These are phyloP conservation scores for Aplodontia rufa DNA, from an alignment of 2,113 vertebrate genomes.

Conservation along the genomic window DNA sequence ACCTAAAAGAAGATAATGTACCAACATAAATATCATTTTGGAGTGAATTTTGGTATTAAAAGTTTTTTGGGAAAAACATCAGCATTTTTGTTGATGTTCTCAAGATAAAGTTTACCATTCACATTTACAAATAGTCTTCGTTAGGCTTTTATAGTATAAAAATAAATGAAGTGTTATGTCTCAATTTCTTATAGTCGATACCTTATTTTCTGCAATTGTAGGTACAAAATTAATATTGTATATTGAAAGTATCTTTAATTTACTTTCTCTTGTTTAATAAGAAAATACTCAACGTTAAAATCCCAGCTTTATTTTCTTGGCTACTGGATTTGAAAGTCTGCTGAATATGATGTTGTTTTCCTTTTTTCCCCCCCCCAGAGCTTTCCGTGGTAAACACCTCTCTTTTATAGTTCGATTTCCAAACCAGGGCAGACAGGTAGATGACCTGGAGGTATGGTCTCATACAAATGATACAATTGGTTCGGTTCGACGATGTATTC, in stretches of 20 bases:
- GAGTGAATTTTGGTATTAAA: slow-evolving; percentile 1
- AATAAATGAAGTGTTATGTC: background rate
- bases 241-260: background rate
- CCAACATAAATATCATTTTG: background rate
- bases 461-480: slow-evolving; percentile 99
- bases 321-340: background rate
- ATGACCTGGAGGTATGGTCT: slow-evolving; percentile 99
- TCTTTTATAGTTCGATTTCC: slow-evolving; percentile 98
- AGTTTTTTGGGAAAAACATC: background rate
- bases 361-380: slow-evolving; percentile 84
- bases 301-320: background rate
- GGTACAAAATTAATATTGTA: background rate
- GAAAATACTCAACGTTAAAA: slow-evolving; percentile 18
- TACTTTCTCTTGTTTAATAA: background rate
- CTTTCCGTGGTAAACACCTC: slow-evolving; percentile 98
- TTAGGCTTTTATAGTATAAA: slow-evolving; percentile 41
- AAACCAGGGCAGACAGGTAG: slow-evolving; percentile 98
- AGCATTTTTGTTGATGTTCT: slow-evolving; percentile 27
- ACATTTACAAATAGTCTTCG: background rate
- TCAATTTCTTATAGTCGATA: slow-evolving; percentile 21
- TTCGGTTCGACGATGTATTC: slow-evolving; percentile 96
- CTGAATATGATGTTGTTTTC: slow-evolving; percentile 30
- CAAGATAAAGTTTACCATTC: background rate
- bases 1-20: background rate
- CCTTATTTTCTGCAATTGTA: background rate